A percentile compares a stretch with the other conserved stretches of the same genome.
Evolutionary conservation across 2,113 vertebrate species (phyloP).

Genomic region (Megaceryle maxima): DNA sequence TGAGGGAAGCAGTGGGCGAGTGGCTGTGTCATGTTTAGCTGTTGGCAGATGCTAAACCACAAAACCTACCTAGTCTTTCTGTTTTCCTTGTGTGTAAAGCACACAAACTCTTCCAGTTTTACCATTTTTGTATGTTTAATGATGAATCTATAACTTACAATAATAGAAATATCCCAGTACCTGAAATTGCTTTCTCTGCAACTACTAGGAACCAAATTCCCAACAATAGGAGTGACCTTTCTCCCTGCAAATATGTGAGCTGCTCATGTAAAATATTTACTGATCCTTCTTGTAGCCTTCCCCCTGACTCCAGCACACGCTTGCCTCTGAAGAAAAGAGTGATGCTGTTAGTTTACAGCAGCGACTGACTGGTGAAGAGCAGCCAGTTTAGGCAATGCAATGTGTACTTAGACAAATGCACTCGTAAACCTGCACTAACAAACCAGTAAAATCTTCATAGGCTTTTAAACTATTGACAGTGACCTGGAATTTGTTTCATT

Average conservation of each 20-base stretch:
- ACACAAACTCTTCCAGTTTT: not conserved
- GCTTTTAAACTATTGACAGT: not conserved
- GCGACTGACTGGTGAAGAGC: not conserved
- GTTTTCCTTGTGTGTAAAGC: not conserved
- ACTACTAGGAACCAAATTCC: not conserved
- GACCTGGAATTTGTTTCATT: not conserved
- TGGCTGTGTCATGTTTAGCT: too few species aligned
- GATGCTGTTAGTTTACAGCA: not conserved
- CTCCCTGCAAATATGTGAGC: not conserved
- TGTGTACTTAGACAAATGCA: not conserved
- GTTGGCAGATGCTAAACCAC: too few species aligned
- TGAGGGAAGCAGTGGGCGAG: too few species aligned
- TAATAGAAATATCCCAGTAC: not conserved
- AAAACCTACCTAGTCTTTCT: not conserved
- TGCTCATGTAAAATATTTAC: not conserved
- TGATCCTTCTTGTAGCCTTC: not conserved
- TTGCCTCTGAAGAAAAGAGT: not conserved
- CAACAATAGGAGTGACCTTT: not conserved
- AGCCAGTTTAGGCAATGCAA: not conserved
- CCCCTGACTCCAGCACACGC: not conserved
- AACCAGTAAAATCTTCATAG: not conserved
- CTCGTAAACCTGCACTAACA: not conserved
- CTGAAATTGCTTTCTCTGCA: not conserved
- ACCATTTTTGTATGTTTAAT: not conserved
- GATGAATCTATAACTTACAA: not conserved